Conservation (phyloP, 2,797 vertebrate genomes). For the Muscicapa comitata region DNA sequence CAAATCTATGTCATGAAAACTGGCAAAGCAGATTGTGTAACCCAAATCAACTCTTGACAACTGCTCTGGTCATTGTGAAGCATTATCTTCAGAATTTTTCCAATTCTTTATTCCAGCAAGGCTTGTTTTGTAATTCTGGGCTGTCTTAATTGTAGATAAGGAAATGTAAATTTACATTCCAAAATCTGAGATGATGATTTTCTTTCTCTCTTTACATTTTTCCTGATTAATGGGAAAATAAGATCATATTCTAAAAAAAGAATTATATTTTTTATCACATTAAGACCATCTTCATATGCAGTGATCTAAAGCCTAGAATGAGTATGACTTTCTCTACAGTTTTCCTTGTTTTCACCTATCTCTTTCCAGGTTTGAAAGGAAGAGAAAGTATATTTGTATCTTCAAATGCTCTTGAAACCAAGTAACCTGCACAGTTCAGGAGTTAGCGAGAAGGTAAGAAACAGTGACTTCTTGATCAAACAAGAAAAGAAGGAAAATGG, state of each 20-base stretch:
- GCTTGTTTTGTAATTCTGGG: background rate
- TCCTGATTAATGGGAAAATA: background rate
- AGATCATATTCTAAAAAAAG: background rate
- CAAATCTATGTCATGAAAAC: background rate
- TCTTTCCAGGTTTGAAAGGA: background rate
- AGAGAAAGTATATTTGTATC: background rate
- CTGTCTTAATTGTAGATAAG: background rate
- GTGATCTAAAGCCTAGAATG: background rate
- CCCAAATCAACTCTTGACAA: background rate
- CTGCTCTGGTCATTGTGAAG: background rate
- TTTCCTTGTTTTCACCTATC: background rate
- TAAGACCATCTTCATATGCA: background rate
- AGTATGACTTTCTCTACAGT: background rate
- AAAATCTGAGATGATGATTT: background rate
- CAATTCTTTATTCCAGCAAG: background rate
- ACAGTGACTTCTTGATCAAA: background rate
- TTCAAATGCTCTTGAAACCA: background rate
- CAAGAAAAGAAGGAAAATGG: background rate
- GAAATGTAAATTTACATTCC: background rate
- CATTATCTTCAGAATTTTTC: background rate
- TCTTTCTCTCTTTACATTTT: background rate
- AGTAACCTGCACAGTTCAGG: background rate
- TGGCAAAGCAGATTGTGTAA: background rate
- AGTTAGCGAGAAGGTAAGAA: background rate
- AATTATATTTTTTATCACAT: background rate